Evolutionary conservation across 2,797 vertebrate genomes (phyloP).

Genomic region (Hirundo rustica): DNA sequence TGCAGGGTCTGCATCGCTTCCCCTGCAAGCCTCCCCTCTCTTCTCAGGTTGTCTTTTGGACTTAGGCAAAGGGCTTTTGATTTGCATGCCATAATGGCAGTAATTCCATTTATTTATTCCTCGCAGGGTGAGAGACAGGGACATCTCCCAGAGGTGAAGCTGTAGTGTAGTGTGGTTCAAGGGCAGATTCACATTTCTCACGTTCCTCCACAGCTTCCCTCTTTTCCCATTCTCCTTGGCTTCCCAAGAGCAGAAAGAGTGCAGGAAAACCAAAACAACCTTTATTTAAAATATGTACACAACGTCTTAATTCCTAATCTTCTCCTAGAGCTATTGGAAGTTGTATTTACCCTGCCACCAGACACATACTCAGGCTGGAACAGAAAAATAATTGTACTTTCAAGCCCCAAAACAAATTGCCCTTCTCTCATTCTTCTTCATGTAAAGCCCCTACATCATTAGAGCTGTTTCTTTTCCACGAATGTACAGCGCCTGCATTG

Average conservation of each 20-base stretch:
- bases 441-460: slow-evolving; percentile 33
- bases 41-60: neutral
- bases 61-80: neutral
- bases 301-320: neutral
- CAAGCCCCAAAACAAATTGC: slow-evolving; percentile 26
- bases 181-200: neutral
- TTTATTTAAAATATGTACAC: neutral
- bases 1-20: neutral
- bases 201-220: neutral
- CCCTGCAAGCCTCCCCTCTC: neutral
- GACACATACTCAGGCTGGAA: neutral
- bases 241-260: neutral
- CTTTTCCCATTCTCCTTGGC: neutral
- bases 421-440: neutral
- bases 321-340: neutral
- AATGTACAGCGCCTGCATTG: slow-evolving; percentile 24
- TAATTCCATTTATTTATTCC: neutral
- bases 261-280: neutral
- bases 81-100: neutral
- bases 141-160: neutral
- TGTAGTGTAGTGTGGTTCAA: neutral
- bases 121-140: neutral
- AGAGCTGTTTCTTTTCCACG: slow-evolving; percentile 27
- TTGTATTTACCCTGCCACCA: neutral
- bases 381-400: slow-evolving; percentile 42